phyloP scores from a whole-genome alignment of 2,113 vertebrate species.

The Tamias sibiricus region DNA sequence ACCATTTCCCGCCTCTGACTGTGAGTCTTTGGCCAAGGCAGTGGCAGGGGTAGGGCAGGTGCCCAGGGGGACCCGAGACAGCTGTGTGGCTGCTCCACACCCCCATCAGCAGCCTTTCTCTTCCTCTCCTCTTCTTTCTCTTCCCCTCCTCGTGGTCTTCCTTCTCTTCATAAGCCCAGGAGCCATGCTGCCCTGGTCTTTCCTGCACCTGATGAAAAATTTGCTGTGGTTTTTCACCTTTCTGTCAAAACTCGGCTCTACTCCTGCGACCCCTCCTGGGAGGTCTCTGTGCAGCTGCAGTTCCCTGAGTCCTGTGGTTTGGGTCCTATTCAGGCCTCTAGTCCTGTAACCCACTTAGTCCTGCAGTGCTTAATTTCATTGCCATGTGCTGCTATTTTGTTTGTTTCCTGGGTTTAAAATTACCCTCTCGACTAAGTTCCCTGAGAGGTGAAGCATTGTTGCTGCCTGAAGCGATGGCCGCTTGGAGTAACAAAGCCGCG shows the following conservation, averaged over 20 bases:
- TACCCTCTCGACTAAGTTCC: neutral
- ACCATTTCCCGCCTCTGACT: neutral
- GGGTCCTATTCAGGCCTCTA: neutral
- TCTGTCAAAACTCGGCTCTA: neutral
- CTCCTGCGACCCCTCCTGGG: accelerated
- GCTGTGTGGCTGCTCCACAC: too few species aligned
- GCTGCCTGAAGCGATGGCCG: too few species aligned
- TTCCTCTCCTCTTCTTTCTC: neutral
- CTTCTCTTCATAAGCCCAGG: neutral
- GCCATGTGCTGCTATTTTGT: neutral
- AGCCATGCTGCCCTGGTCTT: too few species aligned
- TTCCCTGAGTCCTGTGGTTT: neutral
- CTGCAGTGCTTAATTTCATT: accelerated
- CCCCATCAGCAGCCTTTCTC: accelerated
- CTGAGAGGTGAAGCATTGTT: neutral
- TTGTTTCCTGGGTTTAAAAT: slow-evolving; percentile 2
- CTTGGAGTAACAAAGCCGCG: too few species aligned
- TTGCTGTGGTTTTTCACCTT: neutral
- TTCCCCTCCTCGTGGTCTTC: neutral
- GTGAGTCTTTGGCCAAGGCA: neutral
- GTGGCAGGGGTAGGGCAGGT: neutral
- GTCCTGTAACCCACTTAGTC: neutral
- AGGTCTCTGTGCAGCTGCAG: neutral
- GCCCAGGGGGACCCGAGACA: accelerated
- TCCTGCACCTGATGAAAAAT: too few species aligned